Evolutionary conservation across 2,797 vertebrate genomes (phyloP), one percentile per base, ranked within the genome.

Genomic region (Phataginus tetradactyla): DNA sequence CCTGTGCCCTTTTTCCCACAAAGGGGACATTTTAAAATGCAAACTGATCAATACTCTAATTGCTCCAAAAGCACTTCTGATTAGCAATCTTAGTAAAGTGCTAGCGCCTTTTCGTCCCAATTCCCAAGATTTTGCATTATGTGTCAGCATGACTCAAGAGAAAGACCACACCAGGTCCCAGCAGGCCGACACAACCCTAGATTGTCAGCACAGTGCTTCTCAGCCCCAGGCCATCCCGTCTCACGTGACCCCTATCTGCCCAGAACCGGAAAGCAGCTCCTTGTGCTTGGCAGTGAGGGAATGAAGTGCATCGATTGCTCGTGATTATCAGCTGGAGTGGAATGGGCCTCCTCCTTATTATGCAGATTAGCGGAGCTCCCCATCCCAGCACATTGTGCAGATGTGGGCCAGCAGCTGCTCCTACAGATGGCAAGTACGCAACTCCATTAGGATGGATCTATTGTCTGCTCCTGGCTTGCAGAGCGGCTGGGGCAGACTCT

Each of bases 261-360:
- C 98, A 74, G 98, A 98, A 98, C 98, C 98, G 97, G 98, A 98
- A 99, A 99, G 98, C 98, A 98, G 99, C 98, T 99, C 99, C 96
- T 98, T 98, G 98, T 97, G 98, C 96, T 98, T 98, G 97, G 98
- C 99, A 99, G 99, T 99, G 98, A 99, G 99, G 99, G 99, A 99
- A 99, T 99, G 99, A 99, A 99, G 99, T 99, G 99, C 99, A 99
- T 99, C 98, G 99, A 99, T 99, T 99, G 99, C 99, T 99, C 98
- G 99, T 99, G 98, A 99, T 99, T 99, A 99, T 99, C 99, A 99
- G 99, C 99, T 99, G 99, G 99, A 99, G 99, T 99, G 99, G 99
- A 99, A 99, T 99, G 99, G 99, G 99, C 99, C 99, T 99, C 99
- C 99, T 99, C 99, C 99, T 99, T 99, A 99, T 99, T 99, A 99